Percentiles rank a stretch among this genome's conserved stretches.
phyloP scores from a whole-genome alignment of 2,797 vertebrate genomes.

The Pantherophis alleghaniensis region DNA sequence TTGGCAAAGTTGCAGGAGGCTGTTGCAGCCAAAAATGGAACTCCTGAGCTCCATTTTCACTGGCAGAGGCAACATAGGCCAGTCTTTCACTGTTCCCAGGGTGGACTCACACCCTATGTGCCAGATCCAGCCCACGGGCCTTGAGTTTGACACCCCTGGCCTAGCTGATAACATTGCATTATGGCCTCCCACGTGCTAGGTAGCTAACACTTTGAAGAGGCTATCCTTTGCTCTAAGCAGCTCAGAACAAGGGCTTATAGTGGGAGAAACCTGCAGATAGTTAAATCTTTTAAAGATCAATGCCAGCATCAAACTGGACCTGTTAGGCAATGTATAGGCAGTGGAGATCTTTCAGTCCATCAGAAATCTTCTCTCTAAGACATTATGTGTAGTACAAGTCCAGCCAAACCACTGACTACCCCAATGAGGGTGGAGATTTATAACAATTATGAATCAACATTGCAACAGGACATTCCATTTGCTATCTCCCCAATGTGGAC shows the following conservation, averaged over 20 bases:
- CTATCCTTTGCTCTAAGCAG: neutral
- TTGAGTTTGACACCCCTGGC: no score
- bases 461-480: neutral
- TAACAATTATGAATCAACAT: neutral
- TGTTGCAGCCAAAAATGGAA: no score
- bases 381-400: neutral
- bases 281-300: neutral
- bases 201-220: neutral
- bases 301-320: neutral
- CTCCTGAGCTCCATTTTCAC: no score
- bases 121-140: accelerated
- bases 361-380: neutral
- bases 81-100: no score
- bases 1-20: no score
- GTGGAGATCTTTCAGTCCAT: neutral
- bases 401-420: neutral
- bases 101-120: no score
- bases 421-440: no score
- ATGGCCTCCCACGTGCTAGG: neutral
- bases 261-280: neutral
- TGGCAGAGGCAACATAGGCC: no score
- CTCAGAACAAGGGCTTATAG: neutral
- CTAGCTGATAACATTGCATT: neutral
- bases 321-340: neutral
- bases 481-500: neutral